Evolutionary conservation across 1,140 invertebrate genomes (phyloP), one percentile per base, ranked within the genome.

Genomic region (Copidosoma floridanum): DNA sequence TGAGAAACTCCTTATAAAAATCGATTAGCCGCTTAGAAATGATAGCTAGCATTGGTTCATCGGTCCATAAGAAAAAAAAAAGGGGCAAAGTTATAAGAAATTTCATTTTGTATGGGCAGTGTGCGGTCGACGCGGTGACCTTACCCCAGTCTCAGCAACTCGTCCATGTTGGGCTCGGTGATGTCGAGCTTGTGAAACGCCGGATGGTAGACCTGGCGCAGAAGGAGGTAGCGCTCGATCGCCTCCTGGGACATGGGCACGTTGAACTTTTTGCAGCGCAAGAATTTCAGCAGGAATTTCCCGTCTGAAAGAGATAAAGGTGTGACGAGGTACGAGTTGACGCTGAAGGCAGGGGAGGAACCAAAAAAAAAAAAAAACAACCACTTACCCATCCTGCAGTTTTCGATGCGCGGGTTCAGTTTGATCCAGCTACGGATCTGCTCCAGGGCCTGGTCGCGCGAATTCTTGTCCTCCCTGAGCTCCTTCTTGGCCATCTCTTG

Each of bases 201-300:
- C 7, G 85, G 84, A 12, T 73, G 67, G 51, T 81, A 89, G 10
- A 87, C 86, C 71, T 89, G 87, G 23, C 91, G 83, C 55, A 94
- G 83, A n/a, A 90, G 78, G 27, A 94, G 81, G 72, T 94, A 95
- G 41, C 90, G 84, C 71, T 94, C 87, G 32, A 94, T 80, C 1
- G 91, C 87, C 66, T 91, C 88, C 70, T 92, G 87, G 1, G 92
- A 88, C 82, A 91, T 87, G 1, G 88, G 86, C 1, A 94, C 85
- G 66, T 88, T 89, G 76, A 90, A 94, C 69, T 94, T 94, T 74
- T 92, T 90, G 24, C 85, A 84, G 16, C 92, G 83, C n/a, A 94
- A 76, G 75, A 92, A 95, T 64, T 88, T 82, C 35, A 94, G 77
- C 16, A 94, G 78, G 75, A 89, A 94, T 70, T 79, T 83, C 6